These are phyloP conservation scores for Spilarctia lutea DNA, from an alignment of 2,888 invertebrate genomes.

Conservation along the genomic window DNA sequence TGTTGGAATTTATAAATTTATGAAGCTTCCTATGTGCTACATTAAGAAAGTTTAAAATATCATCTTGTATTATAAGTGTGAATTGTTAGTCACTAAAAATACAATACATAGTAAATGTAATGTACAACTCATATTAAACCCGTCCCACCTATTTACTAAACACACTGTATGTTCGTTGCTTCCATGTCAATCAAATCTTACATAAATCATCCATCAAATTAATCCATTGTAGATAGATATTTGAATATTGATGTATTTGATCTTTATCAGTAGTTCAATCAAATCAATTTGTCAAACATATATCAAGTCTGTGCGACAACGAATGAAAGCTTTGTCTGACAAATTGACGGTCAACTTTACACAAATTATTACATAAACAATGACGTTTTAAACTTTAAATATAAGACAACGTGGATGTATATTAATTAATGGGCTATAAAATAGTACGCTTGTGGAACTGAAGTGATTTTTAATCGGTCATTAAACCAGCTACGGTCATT, in stretches of 20 bases:
- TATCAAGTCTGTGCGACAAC: background rate
- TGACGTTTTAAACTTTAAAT: conserved; percentile 48
- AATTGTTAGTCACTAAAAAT: background rate
- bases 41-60: too few species aligned
- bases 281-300: conserved; percentile 15
- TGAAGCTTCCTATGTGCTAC: background rate
- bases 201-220: conserved; percentile 2
- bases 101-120: background rate
- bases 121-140: background rate
- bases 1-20: background rate
- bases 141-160: background rate
- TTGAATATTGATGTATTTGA: background rate
- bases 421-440: conserved; percentile 68
- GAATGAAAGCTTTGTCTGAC: background rate
- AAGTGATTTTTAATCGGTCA: conserved; percentile 69
- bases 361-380: conserved; percentile 41
- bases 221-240: background rate
- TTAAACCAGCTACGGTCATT: conserved; percentile 59
- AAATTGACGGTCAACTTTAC: conserved; percentile 18
- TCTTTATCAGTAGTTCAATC: conserved; percentile 9
- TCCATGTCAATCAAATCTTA: background rate
- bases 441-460: conserved; percentile 56
- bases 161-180: background rate
- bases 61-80: too few species aligned
- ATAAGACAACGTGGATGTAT: conserved; percentile 49